These are phyloP conservation scores for Thecocarcelia acutangulata DNA, from an alignment of 2,888 invertebrate genomes.

Conservation along the genomic window DNA sequence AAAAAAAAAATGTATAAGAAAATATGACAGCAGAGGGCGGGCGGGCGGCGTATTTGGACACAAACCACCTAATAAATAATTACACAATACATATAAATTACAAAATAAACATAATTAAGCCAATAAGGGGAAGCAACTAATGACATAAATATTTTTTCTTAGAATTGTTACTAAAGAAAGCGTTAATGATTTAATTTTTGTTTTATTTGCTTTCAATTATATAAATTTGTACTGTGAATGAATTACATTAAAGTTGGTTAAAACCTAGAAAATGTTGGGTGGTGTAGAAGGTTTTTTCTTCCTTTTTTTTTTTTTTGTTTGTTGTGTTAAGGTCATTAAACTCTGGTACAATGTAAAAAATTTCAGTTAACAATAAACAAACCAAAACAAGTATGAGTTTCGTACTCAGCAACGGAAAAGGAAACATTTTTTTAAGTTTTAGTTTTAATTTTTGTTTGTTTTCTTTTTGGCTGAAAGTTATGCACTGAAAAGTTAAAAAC, in stretches of 20 bases:
- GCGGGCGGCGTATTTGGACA: conserved; percentile 4
- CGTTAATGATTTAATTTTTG: no score
- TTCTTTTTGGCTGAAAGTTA: conserved; percentile 6
- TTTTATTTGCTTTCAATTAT: conserved; percentile 7
- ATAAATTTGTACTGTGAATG: background rate
- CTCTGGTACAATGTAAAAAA: conserved; percentile 20
- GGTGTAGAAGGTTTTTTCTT: background rate
- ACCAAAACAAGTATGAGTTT: background rate
- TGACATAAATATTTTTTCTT: conserved; percentile 8
- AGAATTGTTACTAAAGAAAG: background rate
- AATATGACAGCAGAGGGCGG: background rate
- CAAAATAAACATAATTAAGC: conserved; percentile 19
- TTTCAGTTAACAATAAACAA: background rate
- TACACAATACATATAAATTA: conserved; percentile 31
- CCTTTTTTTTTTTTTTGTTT: no score
- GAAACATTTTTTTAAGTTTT: conserved; percentile 34
- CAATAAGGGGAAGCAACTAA: background rate
- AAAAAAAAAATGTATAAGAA: background rate
- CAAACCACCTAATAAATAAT: conserved; percentile 22
- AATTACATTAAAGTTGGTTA: background rate
- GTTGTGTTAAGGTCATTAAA: conserved; percentile 48
- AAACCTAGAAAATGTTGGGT: background rate
- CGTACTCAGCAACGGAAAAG: conserved; percentile 49
- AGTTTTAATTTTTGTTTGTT: background rate
- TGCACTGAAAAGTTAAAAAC: conserved; percentile 9